These are phyloP conservation scores for Masticophis lateralis DNA, from an alignment of 2,797 vertebrate genomes.

Conservation along the genomic window DNA sequence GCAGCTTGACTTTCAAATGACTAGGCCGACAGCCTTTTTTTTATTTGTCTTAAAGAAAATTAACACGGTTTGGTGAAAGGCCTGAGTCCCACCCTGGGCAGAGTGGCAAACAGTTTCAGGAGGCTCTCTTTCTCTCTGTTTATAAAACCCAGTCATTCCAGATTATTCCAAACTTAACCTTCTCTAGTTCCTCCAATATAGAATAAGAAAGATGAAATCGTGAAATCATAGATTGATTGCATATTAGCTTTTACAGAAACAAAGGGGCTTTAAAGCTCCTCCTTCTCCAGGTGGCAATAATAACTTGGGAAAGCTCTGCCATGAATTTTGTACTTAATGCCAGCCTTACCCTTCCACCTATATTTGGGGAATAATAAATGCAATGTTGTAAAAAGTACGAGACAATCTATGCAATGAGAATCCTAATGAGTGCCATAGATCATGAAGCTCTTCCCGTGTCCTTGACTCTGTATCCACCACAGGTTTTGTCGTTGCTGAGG, in stretches of 20 bases:
- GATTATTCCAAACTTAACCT: not conserved
- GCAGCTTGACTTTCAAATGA: conserved; percentile 45
- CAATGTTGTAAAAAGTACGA: not conserved
- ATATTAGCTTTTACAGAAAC: not conserved
- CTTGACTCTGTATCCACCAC: not conserved
- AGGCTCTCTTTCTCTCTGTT: not conserved
- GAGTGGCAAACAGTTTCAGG: not conserved
- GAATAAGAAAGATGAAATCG: not conserved
- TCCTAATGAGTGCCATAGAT: not conserved
- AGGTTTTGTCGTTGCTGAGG: not conserved
- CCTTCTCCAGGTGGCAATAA: not conserved
- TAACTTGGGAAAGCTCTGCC: not conserved
- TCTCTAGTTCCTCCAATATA: not conserved
- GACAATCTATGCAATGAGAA: not conserved
- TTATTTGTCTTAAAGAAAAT: conserved; percentile 35
- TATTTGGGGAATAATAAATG: not conserved
- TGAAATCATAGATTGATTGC: not conserved
- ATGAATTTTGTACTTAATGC: not conserved
- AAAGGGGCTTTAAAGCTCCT: not conserved
- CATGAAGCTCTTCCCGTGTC: not conserved
- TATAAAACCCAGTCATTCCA: not conserved
- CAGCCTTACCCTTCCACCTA: not conserved
- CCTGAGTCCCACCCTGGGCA: not conserved
- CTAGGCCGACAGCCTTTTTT: conserved; percentile 32
- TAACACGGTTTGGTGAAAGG: conserved; percentile 26